phyloP scores from a whole-genome alignment of 2,113 vertebrate genomes.

The Myrmophylax atrothorax region DNA sequence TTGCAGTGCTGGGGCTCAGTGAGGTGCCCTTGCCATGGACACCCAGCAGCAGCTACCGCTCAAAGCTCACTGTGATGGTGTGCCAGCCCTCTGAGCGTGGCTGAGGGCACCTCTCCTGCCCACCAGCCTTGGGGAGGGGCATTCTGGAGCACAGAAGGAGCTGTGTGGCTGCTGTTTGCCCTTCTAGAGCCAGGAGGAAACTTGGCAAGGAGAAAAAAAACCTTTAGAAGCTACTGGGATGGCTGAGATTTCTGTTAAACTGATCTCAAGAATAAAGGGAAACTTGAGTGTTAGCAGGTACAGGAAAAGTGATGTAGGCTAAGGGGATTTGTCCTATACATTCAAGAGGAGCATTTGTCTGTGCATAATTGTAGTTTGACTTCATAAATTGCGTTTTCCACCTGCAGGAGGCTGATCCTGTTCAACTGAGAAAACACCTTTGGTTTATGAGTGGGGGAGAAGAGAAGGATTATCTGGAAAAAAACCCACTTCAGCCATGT shows the following conservation, averaged over 20 bases:
- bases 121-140: not conserved
- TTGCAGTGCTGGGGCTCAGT: accelerated
- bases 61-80: not conserved
- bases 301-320: not conserved
- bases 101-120: not conserved
- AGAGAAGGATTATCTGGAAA: not conserved
- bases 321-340: not conserved
- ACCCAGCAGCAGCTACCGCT: not conserved
- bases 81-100: not conserved
- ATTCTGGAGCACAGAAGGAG: not conserved
- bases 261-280: not conserved
- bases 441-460: not conserved
- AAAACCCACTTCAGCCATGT: accelerated
- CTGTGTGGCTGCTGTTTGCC: slow-evolving; percentile 44
- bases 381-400: not conserved
- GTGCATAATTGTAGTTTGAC: not conserved
- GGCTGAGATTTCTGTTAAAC: not conserved
- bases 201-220: slow-evolving; percentile 9
- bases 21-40: not conserved
- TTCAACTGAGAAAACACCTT: not conserved
- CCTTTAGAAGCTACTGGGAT: not conserved
- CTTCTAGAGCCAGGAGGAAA: not conserved
- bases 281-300: not conserved
- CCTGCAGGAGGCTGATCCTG: not conserved
- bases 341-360: not conserved